phyloP scores from a whole-genome alignment of 2,888 invertebrate species.

The Cyclophora punctaria region DNA sequence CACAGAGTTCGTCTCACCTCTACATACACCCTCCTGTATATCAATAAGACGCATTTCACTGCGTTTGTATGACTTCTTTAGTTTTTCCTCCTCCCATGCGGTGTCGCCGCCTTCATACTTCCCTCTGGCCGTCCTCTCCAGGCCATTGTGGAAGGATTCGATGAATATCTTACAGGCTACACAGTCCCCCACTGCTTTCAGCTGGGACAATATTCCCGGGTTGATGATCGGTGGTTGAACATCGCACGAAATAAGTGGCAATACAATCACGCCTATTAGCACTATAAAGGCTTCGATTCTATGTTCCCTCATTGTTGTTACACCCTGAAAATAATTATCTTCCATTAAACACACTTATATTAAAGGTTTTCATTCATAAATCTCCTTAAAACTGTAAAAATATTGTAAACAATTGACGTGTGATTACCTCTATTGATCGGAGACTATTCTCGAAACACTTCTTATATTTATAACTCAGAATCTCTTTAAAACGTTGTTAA shows the following conservation, averaged over 20 bases:
- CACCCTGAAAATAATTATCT: slow-evolving; percentile 31
- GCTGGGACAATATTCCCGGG: slow-evolving; percentile 39
- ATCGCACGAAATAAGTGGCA: slow-evolving; percentile 30
- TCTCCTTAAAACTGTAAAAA: slow-evolving; percentile 5
- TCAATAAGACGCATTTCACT: slow-evolving; percentile 94
- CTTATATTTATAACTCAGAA: slow-evolving; percentile 6
- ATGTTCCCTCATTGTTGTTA: slow-evolving; percentile 29
- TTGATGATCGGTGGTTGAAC: slow-evolving; percentile 41
- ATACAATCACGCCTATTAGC: slow-evolving; percentile 19
- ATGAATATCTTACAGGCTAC: slow-evolving; percentile 83
- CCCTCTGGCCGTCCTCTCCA: slow-evolving; percentile 87
- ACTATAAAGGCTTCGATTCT: slow-evolving; percentile 16
- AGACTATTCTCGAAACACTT: slow-evolving; percentile 18
- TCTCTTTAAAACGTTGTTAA: slow-evolving; percentile 2
- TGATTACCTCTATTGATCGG: slow-evolving; percentile 23
- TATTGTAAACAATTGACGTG: slow-evolving; percentile 1
- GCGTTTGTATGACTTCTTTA: slow-evolving; percentile 85
- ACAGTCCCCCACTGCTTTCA: slow-evolving; percentile 81
- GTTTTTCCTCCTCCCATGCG: slow-evolving; percentile 93
- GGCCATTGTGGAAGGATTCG: slow-evolving; percentile 86
- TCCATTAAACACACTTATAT: too few relatives aligned
- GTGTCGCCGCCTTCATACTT: slow-evolving; percentile 96
- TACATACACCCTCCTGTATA: slow-evolving; percentile 91
- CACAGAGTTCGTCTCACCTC: slow-evolving; percentile 80
- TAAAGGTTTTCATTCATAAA: slow-evolving; percentile 23